Conservation (phyloP, 2,888 invertebrate species). For the Orthonychiurus folsomi region DNA sequence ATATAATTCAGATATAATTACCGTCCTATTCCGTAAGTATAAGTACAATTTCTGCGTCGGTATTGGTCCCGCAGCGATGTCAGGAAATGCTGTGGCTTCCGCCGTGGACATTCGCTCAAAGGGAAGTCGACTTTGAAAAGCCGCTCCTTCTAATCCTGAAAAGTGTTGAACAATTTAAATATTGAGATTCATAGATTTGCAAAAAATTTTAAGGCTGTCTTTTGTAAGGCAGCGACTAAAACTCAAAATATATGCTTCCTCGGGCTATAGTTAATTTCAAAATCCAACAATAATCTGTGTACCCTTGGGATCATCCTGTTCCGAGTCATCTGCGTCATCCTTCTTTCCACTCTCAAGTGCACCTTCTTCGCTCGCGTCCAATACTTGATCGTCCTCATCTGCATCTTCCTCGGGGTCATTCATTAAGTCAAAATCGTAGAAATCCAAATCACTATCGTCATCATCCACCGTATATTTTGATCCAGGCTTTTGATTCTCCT, state of each 20-base stretch:
- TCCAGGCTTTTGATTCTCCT: slow-evolving; percentile 3
- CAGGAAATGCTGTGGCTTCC: slow-evolving; percentile 88
- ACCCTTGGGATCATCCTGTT: slow-evolving; percentile 52
- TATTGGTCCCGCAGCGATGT: slow-evolving; percentile 72
- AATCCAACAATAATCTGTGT: too few relatives aligned
- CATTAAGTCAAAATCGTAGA: neutral
- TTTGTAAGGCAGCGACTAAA: too few relatives aligned
- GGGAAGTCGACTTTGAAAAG: slow-evolving; percentile 86
- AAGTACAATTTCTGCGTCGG: slow-evolving; percentile 79
- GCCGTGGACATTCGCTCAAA: slow-evolving; percentile 88
- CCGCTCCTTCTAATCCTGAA: slow-evolving; percentile 76
- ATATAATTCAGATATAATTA: slow-evolving; percentile 42
- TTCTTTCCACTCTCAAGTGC: neutral
- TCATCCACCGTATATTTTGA: slow-evolving; percentile 11
- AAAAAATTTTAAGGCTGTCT: too few relatives aligned
- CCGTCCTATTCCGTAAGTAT: slow-evolving; percentile 79
- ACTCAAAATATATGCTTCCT: too few relatives aligned
- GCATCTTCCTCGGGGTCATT: slow-evolving; percentile 6
- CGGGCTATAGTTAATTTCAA: too few relatives aligned
- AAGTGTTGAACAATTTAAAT: slow-evolving; percentile 26
- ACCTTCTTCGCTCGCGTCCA: neutral
- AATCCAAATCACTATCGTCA: slow-evolving; percentile 13
- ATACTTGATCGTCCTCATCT: slow-evolving; percentile 11
- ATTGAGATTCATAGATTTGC: neutral
- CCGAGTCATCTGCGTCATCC: slow-evolving; percentile 44